Base-by-base conservation (phyloP, 2,888 invertebrate species). In the Tricholauxania praeusta region DNA sequence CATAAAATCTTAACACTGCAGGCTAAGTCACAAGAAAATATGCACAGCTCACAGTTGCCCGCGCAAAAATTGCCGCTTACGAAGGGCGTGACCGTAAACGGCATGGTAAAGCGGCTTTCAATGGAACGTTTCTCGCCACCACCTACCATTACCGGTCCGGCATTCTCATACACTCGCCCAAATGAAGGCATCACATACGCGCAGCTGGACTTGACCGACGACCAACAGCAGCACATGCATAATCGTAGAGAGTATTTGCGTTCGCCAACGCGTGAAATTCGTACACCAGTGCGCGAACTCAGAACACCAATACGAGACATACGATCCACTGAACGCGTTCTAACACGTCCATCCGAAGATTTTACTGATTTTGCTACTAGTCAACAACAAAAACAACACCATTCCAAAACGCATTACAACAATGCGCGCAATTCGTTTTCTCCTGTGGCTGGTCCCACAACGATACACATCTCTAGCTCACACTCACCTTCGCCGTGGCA, bases 161-260 rank as follows among this genome's bases (percentile, higher is more conserved):
- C 94, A 48, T 95, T 95, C 86, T 95, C 95, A 0, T 95, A 95
- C 80, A 93, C 93, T 89, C 89, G 82, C 78, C 88, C 90, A 74
- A 89, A 90, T 79, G 89, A 90, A 80, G 89, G 91, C 77, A 90
- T 94, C 32, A 93, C 94, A 64, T 95, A 95, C 82, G 94, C 95
- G 10, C 93, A 94, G 85, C 92, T 95, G 5, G 85, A 84, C 53
- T 72, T 79, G 59, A 81, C 78, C 62, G 83, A 84, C 12, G 84
- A 84, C 60, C 73, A 68, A 10, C 76, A 77, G 15, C 76, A 76
- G 22, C 71, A 62, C 12, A 74, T 75, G 7, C 76, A 76, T 22
- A n/a, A 19, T 51, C 65, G 53, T 48, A 70, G 64, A 60, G 72
- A 52, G n/a, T 60, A 57, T 3, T 14, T 15, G 53, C 76, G 12